phyloP scores from a whole-genome alignment of 2,113 vertebrate species.

The Platichthys stellatus region DNA sequence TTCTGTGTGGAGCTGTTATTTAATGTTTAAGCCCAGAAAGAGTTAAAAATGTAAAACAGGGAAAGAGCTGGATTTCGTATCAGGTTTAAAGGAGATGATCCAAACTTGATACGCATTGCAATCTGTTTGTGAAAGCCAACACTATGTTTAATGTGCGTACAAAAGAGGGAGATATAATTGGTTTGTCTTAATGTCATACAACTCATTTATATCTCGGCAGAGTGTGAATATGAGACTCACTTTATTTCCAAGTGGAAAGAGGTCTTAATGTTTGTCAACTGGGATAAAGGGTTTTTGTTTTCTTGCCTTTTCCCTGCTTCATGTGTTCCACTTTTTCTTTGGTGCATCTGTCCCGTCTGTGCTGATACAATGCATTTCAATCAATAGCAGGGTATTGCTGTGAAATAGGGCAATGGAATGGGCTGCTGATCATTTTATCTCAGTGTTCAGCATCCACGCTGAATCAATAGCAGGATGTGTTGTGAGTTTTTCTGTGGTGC shows the following conservation, averaged over 20 bases:
- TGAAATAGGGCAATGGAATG: neutral
- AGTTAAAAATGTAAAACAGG: neutral
- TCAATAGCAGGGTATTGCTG: slow-evolving; percentile 19
- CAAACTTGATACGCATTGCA: neutral
- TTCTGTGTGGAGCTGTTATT: neutral
- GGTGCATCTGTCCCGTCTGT: slow-evolving; percentile 25
- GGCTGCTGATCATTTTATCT: slow-evolving; percentile 39
- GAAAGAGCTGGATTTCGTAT: neutral
- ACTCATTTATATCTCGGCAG: slow-evolving; percentile 14
- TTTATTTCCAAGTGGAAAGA: slow-evolving; percentile 23
- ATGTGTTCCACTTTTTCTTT: slow-evolving; percentile 23
- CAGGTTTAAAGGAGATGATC: slow-evolving; percentile 4
- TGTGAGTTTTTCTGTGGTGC: slow-evolving; percentile 19
- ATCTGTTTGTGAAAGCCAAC: slow-evolving; percentile 1
- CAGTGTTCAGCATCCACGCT: slow-evolving; percentile 23
- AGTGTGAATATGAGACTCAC: slow-evolving; percentile 13
- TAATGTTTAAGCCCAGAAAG: slow-evolving; percentile 2
- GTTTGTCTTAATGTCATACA: slow-evolving; percentile 16
- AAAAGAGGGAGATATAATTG: slow-evolving; percentile 9
- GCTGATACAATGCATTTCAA: slow-evolving; percentile 36
- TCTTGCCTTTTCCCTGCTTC: slow-evolving; percentile 34
- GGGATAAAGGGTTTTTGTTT: slow-evolving; percentile 24
- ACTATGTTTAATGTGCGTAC: slow-evolving; percentile 16
- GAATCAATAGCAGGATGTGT: slow-evolving; percentile 36
- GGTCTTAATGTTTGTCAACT: slow-evolving; percentile 42